Evolutionary conservation across 2,797 vertebrate genomes (phyloP).

Genomic region (Zalophus californianus): DNA sequence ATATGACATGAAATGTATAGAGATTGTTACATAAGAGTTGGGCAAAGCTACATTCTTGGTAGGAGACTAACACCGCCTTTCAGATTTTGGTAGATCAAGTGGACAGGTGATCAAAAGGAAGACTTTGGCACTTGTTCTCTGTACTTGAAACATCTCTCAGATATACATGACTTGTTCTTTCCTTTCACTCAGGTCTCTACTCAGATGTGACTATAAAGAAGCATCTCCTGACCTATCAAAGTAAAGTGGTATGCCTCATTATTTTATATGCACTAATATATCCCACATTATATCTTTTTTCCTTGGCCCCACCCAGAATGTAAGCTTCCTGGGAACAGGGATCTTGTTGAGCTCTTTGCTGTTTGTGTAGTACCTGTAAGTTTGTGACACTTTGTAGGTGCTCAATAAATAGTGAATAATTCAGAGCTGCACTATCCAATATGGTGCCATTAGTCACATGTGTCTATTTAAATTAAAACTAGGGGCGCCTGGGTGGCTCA

Average conservation of each 20-base stretch:
- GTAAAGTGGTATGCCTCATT: not conserved
- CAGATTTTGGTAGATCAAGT: conserved; percentile 9
- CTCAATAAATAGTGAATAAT: not conserved
- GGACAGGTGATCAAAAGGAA: not conserved
- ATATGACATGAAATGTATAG: not conserved
- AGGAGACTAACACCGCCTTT: not conserved
- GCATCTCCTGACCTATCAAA: not conserved
- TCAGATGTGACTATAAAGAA: not conserved
- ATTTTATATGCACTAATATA: not conserved
- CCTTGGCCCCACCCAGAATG: not conserved
- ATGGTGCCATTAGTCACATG: not conserved
- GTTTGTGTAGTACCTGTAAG: not conserved
- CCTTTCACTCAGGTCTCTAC: not conserved
- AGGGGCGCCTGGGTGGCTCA: not conserved
- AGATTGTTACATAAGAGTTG: not conserved
- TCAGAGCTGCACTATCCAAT: not conserved
- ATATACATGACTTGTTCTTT: not conserved
- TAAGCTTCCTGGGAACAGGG: not conserved
- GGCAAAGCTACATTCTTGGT: not conserved
- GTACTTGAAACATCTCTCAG: not conserved
- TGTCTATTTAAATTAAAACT: conserved; percentile 19
- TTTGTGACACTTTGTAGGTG: not conserved
- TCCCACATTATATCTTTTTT: not conserved
- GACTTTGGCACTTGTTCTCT: not conserved
- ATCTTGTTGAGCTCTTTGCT: not conserved